A percentile compares a stretch with the other conserved stretches of the same genome.
These are phyloP conservation scores for Acanthaster planci DNA, from an alignment of 35 echinoderm and acorn worm genomes.

Conservation along the genomic window DNA sequence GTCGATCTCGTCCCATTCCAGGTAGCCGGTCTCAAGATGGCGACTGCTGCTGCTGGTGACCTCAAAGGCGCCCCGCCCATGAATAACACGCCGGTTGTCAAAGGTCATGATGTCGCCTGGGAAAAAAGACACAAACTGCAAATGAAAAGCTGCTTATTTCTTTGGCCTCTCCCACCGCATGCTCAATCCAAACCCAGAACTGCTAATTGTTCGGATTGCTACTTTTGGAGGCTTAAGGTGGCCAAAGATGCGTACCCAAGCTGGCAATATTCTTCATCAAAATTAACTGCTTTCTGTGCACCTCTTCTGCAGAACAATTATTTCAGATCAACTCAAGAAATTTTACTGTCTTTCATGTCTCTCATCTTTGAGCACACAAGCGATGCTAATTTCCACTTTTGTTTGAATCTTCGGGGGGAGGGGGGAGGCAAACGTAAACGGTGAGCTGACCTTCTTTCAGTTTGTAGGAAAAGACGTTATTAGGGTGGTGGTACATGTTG, in stretches of 20 bases:
- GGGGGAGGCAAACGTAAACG: no score
- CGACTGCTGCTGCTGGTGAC: constrained; percentile 48
- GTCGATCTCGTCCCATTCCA: constrained; percentile 80
- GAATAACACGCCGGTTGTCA: constrained; percentile 68
- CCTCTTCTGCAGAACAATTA: no score
- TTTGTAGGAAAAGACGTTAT: constrained; percentile 29
- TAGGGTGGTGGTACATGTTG: constrained; percentile 43
- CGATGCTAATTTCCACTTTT: not conserved
- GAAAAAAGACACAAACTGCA: not conserved
- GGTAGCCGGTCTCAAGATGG: constrained; percentile 73
- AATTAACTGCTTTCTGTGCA: no score
- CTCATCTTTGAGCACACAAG: not conserved
- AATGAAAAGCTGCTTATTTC: no score
- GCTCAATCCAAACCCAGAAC: no score
- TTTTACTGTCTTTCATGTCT: not conserved
- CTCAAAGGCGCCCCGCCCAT: constrained; percentile 62
- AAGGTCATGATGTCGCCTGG: constrained; percentile 82
- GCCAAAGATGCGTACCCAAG: no score
- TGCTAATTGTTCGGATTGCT: no score
- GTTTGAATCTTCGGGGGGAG: no score
- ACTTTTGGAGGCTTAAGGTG: no score
- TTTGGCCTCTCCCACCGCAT: no score
- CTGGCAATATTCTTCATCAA: no score
- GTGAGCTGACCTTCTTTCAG: constrained; percentile 31
- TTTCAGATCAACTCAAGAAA: not conserved